Percentiles rank a stretch among this genome's conserved stretches.
phyloP scores from a whole-genome alignment of 2,797 vertebrate species.

The Echeneis naucrates region DNA sequence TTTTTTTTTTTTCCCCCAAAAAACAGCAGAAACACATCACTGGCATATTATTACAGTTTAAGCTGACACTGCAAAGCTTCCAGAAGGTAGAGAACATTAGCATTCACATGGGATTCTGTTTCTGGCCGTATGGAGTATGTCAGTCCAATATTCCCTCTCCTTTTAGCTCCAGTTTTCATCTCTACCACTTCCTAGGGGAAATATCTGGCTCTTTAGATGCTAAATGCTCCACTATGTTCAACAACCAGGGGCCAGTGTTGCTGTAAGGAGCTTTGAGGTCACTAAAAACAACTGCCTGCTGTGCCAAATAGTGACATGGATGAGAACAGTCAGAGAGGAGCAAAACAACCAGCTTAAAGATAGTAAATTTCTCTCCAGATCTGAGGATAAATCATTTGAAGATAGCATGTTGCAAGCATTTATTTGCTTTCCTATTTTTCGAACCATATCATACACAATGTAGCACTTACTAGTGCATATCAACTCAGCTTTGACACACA shows the following conservation, averaged over 20 bases:
- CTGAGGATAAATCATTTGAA: not conserved
- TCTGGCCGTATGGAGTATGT: slow-evolving; percentile 8
- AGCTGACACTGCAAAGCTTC: not conserved
- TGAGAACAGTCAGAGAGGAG: not conserved
- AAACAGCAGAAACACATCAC: not conserved
- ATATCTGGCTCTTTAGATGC: not conserved
- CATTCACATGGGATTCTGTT: slow-evolving; percentile 15
- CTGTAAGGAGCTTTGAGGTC: not conserved
- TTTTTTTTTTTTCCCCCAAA: no score
- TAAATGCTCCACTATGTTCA: not conserved
- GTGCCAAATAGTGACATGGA: not conserved
- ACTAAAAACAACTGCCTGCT: not conserved
- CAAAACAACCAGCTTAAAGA: not conserved
- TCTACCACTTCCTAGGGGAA: not conserved
- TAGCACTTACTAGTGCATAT: not conserved
- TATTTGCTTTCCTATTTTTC: not conserved
- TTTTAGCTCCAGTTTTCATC: slow-evolving; percentile 19
- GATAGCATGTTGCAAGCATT: not conserved
- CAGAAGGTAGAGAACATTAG: slow-evolving; percentile 14
- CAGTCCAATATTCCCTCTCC: not conserved
- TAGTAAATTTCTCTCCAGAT: not conserved
- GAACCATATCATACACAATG: not conserved
- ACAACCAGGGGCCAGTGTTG: not conserved
- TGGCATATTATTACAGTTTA: not conserved
- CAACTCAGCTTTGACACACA: slow-evolving; percentile 4